Evolutionary conservation across 2,888 invertebrate genomes (phyloP), one percentile per base, ranked within the genome.

Genomic region (Leptopterna dolabrata): DNA sequence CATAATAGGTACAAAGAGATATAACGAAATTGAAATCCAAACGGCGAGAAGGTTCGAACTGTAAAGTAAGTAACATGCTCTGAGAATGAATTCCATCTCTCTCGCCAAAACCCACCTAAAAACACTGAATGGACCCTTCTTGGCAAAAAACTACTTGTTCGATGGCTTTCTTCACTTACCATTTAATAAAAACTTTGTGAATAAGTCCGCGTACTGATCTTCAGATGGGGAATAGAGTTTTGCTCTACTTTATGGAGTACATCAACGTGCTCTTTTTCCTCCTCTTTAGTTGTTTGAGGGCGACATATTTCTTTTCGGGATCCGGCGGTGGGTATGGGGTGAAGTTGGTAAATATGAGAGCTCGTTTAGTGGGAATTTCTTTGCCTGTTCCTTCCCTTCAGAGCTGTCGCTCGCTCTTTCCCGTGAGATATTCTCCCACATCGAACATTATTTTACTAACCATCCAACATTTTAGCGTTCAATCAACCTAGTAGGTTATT

Each of bases 181-280:
- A 47, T 78, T 78, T 78, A 45, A 78, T 78, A 78, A 78, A n/a
- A 78, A 78, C 78, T 78, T 78, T 24, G 9, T 24, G 78, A 45
- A 78, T 78, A 43, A 78, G 45, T 78, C 78, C 41, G 29, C n/a
- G 78, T 45, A 24, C 24, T 63, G 63, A 63, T 63, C 63, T 63
- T 13, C 63, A 24, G 24, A 24, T 19, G 19, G n/a, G 19, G 51
- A 51, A n/a, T n/a, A n/a, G 51, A 63, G 63, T 63, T 63, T 36
- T 24, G 63, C 63, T 24, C 63, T 27, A 63, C 63, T 63, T 63
- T 63, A 63, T 63, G 63, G 24, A 24, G 63, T 63, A 27, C 63
- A n/a, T 63, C 63, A 63, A 63, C 63, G 63, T 24, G 63, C 13
- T 63, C 13, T 63, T 63, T 27, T 11, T 24, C 63, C 63, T 19